Conservation (phyloP, 2,888 invertebrate genomes). For the Kuschelorhynchus macadamiae region DNA sequence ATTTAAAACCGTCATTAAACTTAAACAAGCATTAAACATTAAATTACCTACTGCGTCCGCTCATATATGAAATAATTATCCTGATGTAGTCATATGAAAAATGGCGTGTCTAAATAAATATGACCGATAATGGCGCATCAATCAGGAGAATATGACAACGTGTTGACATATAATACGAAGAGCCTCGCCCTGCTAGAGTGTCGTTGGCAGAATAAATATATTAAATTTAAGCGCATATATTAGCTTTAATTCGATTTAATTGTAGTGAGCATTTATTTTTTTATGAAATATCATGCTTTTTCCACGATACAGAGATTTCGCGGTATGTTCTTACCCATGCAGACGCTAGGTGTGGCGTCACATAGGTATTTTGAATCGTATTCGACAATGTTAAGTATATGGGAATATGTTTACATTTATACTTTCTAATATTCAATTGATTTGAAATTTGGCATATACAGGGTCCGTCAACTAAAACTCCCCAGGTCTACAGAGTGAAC, state of each 20-base stretch:
- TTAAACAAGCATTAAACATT: slow-evolving; percentile 30
- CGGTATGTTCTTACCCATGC: no score
- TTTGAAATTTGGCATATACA: no score
- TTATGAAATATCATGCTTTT: no score
- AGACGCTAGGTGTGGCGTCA: no score
- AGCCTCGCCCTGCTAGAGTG: slow-evolving; percentile 6
- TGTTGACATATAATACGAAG: slow-evolving; percentile 5
- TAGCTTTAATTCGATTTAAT: slow-evolving; percentile 1
- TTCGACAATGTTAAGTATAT: no score
- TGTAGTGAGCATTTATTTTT: no score
- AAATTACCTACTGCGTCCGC: slow-evolving; percentile 21
- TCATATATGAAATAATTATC: slow-evolving; percentile 42
- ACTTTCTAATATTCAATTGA: no score
- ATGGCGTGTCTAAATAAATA: slow-evolving; percentile 32
- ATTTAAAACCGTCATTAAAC: slow-evolving; percentile 42
- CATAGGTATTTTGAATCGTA: no score
- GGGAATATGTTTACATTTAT: no score
- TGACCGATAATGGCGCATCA: slow-evolving; percentile 38
- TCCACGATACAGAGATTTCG: no score
- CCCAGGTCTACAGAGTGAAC: no score
- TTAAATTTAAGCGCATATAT: slow-evolving; percentile 19
- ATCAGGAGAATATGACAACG: slow-evolving; percentile 19
- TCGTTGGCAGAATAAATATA: slow-evolving; percentile 22
- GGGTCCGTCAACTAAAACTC: no score
- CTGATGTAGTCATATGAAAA: slow-evolving; percentile 45